These are phyloP conservation scores for Thymelicus sylvestris DNA, from an alignment of 2,888 invertebrate species.

Conservation along the genomic window DNA sequence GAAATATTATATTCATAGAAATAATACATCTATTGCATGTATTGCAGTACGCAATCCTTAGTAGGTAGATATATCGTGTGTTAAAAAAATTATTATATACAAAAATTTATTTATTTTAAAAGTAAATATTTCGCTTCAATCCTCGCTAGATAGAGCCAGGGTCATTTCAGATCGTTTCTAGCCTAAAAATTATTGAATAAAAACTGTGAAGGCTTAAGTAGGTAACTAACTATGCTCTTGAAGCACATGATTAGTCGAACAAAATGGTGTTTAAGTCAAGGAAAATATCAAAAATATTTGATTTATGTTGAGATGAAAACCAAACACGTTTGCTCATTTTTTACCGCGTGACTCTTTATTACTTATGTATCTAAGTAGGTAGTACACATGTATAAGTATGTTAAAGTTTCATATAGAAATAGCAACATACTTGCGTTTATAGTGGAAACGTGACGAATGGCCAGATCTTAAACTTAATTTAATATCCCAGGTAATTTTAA, in stretches of 20 bases:
- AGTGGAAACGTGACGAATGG: conserved; percentile 32
- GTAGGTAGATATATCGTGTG: background rate
- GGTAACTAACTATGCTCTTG: conserved; percentile 23
- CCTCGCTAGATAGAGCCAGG: conserved; percentile 14
- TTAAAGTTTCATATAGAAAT: background rate
- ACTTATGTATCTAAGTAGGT: background rate
- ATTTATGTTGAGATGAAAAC: conserved; percentile 1
- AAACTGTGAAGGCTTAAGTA: conserved; percentile 29
- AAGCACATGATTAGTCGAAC: conserved; percentile 25
- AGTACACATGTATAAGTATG: no score
- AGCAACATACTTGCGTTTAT: conserved; percentile 31
- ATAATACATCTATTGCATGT: no score
- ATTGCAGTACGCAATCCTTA: no score
- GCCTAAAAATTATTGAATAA: conserved; percentile 33
- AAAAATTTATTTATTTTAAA: background rate
- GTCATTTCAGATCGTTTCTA: conserved; percentile 27
- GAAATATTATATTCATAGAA: background rate
- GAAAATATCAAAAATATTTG: background rate
- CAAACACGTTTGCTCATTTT: background rate
- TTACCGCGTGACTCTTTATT: background rate
- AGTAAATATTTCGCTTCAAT: conserved; percentile 1
- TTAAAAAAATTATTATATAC: background rate
- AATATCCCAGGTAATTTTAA: no score
- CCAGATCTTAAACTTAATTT: conserved; percentile 41
- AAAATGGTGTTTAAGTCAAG: conserved; percentile 17